A percentile compares a stretch with the other conserved stretches of the same genome.
These are phyloP conservation scores for Eumaeus atala DNA, from an alignment of 1,140 invertebrate species.

Conservation along the genomic window DNA sequence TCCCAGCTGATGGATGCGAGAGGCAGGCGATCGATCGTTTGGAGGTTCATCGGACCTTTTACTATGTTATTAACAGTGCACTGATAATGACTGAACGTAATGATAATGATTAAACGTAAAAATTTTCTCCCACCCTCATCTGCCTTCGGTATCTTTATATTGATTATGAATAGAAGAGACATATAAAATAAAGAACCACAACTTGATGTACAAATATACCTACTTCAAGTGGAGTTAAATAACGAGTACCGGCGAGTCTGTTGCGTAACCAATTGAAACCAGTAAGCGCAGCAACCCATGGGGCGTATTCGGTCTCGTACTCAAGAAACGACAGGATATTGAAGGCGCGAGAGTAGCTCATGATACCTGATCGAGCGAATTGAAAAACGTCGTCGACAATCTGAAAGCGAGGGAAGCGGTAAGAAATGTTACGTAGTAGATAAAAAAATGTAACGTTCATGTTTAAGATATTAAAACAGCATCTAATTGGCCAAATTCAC, in stretches of 20 bases:
- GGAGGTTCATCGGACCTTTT: no score
- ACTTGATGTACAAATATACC: background rate
- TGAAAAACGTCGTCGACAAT: constrained; percentile 87
- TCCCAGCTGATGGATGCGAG: no score
- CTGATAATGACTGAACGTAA: no score
- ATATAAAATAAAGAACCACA: no score
- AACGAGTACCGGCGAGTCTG: constrained; percentile 40
- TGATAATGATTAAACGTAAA: no score
- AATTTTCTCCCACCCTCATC: no score
- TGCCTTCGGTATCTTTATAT: no score
- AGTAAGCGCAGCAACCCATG: constrained; percentile 78
- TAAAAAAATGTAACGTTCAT: background rate
- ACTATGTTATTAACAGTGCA: no score
- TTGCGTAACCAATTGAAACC: constrained; percentile 71
- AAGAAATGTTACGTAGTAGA: background rate
- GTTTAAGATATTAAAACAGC: no score
- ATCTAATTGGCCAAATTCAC: no score
- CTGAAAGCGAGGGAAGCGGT: constrained; percentile 29
- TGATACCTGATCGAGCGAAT: constrained; percentile 69
- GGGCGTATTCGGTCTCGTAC: constrained; percentile 77
- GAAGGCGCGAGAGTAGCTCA: constrained; percentile 74
- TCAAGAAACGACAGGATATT: constrained; percentile 39
- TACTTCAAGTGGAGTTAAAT: constrained; percentile 34
- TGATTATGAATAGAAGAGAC: no score
- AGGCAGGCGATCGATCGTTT: no score